These are phyloP conservation scores for Malurus melanocephalus DNA, from an alignment of 2,113 vertebrate species.

Conservation along the genomic window DNA sequence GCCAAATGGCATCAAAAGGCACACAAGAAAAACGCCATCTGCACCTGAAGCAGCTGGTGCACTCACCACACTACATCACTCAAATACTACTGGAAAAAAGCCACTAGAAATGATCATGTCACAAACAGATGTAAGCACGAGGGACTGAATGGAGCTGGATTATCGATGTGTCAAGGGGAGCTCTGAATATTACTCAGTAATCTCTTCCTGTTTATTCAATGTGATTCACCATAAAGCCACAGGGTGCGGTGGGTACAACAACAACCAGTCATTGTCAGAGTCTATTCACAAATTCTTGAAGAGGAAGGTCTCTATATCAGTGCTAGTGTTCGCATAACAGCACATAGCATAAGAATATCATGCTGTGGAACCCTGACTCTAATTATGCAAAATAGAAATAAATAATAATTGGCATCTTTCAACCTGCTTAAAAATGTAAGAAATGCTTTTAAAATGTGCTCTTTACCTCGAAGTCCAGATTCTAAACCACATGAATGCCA, in stretches of 20 bases:
- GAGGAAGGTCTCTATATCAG: not conserved
- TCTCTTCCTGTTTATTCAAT: not conserved
- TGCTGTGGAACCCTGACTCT: not conserved
- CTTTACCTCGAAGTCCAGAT: not conserved
- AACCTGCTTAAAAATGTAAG: not conserved
- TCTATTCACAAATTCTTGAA: not conserved
- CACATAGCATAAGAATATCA: not conserved
- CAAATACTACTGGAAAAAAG: not conserved
- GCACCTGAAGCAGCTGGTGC: not conserved
- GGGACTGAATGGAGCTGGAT: not conserved
- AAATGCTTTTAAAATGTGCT: not conserved
- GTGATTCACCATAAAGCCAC: not conserved
- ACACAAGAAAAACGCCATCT: not conserved
- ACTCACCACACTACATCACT: not conserved
- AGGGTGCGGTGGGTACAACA: not conserved
- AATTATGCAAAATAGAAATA: not conserved
- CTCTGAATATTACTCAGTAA: not conserved
- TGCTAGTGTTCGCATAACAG: not conserved
- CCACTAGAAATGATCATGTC: not conserved
- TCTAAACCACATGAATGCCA: not conserved
- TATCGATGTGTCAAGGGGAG: not conserved
- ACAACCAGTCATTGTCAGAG: not conserved
- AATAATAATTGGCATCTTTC: not conserved
- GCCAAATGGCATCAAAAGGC: not conserved
- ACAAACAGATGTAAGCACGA: not conserved